These are phyloP conservation scores for Myocastor coypus DNA, from an alignment of 2,113 vertebrate genomes.

Conservation along the genomic window DNA sequence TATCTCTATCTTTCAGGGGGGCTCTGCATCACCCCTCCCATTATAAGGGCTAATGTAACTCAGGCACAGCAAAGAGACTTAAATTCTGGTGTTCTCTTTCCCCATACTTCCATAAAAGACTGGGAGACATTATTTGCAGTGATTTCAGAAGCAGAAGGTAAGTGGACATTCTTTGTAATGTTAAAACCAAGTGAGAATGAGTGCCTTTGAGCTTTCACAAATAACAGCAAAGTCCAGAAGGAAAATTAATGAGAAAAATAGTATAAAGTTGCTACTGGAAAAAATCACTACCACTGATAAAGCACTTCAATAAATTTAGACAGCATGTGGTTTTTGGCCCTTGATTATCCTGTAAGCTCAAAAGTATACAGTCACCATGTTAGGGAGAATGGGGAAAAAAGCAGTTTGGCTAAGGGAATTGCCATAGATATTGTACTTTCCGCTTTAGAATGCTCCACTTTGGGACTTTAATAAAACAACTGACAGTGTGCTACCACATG, in stretches of 20 bases:
- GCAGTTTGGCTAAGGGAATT: background rate
- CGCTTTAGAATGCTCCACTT: background rate
- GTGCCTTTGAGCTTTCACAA: constrained; percentile 26
- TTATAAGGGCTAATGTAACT: constrained; percentile 49
- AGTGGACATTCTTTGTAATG: background rate
- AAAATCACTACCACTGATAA: constrained; percentile 33
- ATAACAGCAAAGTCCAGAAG: constrained; percentile 29
- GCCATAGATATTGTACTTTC: background rate
- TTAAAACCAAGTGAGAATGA: constrained; percentile 48
- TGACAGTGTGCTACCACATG: background rate
- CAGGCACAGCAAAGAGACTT: constrained; percentile 17
- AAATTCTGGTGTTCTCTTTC: constrained; percentile 47
- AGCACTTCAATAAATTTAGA: constrained; percentile 52
- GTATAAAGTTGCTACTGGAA: constrained; percentile 28
- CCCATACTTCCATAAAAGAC: constrained; percentile 26
- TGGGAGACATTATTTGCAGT: constrained; percentile 42
- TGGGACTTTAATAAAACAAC: background rate
- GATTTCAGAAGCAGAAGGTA: constrained; percentile 52
- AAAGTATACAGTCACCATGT: background rate
- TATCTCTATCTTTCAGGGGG: background rate
- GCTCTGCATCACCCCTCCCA: background rate
- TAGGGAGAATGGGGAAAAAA: constrained; percentile 11
- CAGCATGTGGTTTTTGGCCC: background rate
- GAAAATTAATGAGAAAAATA: constrained; percentile 19
- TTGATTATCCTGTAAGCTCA: constrained; percentile 25